Conservation (phyloP, 92 coral and sea anemone species). For the Anthopleura xanthogrammica region DNA sequence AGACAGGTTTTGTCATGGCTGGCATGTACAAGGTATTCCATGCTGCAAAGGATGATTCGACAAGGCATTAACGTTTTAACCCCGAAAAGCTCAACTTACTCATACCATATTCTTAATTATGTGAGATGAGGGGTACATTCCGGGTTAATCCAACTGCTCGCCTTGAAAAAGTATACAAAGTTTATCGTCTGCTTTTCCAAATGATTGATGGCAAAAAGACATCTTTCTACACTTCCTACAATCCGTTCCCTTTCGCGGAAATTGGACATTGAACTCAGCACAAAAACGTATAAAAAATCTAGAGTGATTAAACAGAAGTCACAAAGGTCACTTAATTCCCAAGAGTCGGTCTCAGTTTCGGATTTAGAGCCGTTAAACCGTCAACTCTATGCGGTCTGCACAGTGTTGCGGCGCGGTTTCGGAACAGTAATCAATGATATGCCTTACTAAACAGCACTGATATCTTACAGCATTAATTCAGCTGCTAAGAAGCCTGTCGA, state of each 20-base stretch:
- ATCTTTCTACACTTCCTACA: background rate
- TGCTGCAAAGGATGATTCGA: background rate
- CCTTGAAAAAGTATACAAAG: background rate
- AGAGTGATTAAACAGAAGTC: background rate
- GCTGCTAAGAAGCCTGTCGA: too few species aligned
- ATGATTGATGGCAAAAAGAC: background rate
- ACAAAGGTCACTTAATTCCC: background rate
- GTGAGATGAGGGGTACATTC: background rate
- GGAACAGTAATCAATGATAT: background rate
- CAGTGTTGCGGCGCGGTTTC: background rate
- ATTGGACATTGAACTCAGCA: background rate
- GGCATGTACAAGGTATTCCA: background rate
- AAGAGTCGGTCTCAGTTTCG: background rate
- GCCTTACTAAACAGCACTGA: background rate
- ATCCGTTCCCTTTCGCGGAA: background rate
- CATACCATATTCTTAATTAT: background rate
- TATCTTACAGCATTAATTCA: too few species aligned
- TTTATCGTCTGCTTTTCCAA: background rate
- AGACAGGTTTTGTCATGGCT: slow-evolving; percentile 3
- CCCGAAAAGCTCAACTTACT: background rate
- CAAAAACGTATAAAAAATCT: background rate
- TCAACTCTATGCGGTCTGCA: background rate
- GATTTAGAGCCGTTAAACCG: background rate
- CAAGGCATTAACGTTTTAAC: background rate
- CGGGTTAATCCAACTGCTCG: background rate